These are phyloP conservation scores for Macrotus californicus DNA, from an alignment of 2,113 vertebrate genomes.

Conservation along the genomic window DNA sequence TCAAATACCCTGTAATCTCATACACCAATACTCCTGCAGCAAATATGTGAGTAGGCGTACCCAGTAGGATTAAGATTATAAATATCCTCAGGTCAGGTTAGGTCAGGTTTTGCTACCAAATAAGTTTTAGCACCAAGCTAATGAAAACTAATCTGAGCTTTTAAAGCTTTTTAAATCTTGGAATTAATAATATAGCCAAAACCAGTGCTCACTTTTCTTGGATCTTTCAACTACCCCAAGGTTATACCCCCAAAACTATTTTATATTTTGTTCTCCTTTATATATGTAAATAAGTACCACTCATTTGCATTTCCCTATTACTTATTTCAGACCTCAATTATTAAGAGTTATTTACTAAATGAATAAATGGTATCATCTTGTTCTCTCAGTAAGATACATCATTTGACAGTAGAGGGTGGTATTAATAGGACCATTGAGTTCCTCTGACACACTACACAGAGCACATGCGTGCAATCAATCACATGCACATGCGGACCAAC, in stretches of 20 bases:
- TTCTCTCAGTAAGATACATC: not conserved
- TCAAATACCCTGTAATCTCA: slow-evolving; percentile 24
- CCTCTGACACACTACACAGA: not conserved
- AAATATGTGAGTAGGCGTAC: not conserved
- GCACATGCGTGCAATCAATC: no score
- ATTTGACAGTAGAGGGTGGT: not conserved
- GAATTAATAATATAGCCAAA: not conserved
- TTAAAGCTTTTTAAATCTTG: not conserved
- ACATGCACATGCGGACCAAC: not conserved
- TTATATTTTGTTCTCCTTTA: not conserved
- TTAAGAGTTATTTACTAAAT: not conserved
- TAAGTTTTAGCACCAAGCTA: slow-evolving; percentile 26
- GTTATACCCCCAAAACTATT: not conserved
- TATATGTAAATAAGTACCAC: not conserved
- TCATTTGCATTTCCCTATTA: not conserved
- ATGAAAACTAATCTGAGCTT: not conserved
- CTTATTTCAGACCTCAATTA: not conserved
- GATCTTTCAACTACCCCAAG: not conserved
- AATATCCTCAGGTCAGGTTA: slow-evolving; percentile 40
- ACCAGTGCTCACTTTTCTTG: not conserved
- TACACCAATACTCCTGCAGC: slow-evolving; percentile 1
- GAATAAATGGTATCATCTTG: not conserved
- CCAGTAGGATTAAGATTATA: slow-evolving; percentile 41
- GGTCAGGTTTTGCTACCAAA: slow-evolving; percentile 37
- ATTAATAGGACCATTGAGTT: not conserved